A percentile compares a stretch with the other conserved stretches of the same genome.
Conservation (phyloP, 1,140 invertebrate genomes). For the Hyles vespertilio region DNA sequence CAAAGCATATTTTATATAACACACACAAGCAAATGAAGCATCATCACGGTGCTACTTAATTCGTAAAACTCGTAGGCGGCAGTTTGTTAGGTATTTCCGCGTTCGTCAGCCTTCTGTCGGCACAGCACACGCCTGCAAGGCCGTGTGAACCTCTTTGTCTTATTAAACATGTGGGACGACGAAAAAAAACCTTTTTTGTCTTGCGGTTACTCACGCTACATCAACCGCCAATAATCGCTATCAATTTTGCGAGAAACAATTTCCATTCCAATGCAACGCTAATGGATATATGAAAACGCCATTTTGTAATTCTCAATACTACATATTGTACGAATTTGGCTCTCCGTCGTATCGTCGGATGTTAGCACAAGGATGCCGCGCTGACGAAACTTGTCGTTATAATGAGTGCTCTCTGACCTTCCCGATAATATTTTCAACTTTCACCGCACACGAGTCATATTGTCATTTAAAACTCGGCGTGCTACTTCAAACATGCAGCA, state of each 20-base stretch:
- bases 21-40: conserved; percentile 3
- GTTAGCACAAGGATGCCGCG: too few species aligned
- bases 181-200: conserved; percentile 19
- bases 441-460: conserved; percentile 7
- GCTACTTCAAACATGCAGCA: conserved; percentile 15
- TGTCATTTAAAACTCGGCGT: conserved; percentile 15
- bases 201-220: neutral
- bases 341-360: too few species aligned
- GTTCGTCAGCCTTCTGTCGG: conserved; percentile 53
- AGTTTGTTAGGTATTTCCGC: conserved; percentile 54
- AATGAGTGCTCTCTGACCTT: conserved; percentile 7
- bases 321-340: neutral
- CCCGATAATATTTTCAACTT: conserved; percentile 11
- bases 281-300: too few species aligned
- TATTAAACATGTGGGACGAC: conserved; percentile 30
- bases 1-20: neutral
- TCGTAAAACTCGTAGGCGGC: conserved; percentile 56
- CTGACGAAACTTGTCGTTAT: too few species aligned
- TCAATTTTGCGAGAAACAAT: too few species aligned
- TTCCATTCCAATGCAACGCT: too few species aligned
- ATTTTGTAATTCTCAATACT: conserved; percentile 1
- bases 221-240: neutral
- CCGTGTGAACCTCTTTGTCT: conserved; percentile 65
- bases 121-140: conserved; percentile 53
- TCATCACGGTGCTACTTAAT: conserved; percentile 31